phyloP scores from a whole-genome alignment of 2,113 vertebrate genomes.

The Caretta caretta region DNA sequence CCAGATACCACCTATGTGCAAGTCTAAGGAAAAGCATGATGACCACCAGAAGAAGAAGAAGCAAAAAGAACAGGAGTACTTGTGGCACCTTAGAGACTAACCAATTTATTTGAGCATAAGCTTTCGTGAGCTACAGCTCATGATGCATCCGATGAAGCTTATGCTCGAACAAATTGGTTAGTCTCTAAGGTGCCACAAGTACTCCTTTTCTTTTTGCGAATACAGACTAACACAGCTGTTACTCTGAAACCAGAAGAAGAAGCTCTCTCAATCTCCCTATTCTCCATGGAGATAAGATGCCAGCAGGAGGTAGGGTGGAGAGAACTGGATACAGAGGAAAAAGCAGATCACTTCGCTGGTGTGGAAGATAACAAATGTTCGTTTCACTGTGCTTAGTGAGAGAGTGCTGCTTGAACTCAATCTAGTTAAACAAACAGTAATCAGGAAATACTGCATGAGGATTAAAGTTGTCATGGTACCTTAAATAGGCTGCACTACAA shows the following conservation, averaged over 20 bases:
- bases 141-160: too few relatives aligned
- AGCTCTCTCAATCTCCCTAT: background rate
- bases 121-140: too few relatives aligned
- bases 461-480: background rate
- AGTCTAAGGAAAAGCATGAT: background rate
- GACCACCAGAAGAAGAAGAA: background rate
- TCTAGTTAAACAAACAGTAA: background rate
- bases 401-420: background rate
- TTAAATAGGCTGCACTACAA: background rate
- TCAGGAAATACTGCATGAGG: background rate
- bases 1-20: background rate
- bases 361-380: background rate
- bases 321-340: background rate
- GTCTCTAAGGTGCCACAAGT: too few relatives aligned
- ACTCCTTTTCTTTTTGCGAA: too few relatives aligned
- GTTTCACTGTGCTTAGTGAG: background rate
- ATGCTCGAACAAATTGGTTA: too few relatives aligned
- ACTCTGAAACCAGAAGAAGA: background rate
- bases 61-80: background rate
- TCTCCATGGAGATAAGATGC: background rate
- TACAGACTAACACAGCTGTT: too few relatives aligned
- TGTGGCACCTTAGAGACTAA: too few relatives aligned
- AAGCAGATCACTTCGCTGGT: background rate
- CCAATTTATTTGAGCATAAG: too few relatives aligned
- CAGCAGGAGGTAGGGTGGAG: rapidly evolving